Percentiles rank a stretch among this genome's conserved stretches.
These are phyloP conservation scores for Brachyhypopomus occidentalis DNA, from an alignment of 2,113 vertebrate genomes.

Conservation along the genomic window DNA sequence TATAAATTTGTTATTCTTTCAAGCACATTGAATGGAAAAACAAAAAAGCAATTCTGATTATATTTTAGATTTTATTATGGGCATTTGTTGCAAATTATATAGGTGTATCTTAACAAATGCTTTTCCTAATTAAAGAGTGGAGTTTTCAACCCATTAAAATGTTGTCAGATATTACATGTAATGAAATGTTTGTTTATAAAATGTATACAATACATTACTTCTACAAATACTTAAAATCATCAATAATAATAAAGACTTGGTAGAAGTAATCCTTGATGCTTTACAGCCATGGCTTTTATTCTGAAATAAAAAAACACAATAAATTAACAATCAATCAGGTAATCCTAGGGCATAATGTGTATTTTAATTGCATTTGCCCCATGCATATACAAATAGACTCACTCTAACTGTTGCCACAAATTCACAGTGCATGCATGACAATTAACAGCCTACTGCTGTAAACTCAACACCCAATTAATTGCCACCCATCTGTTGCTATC, in stretches of 20 bases:
- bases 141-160: not conserved
- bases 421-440: not conserved
- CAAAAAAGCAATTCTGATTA: no score
- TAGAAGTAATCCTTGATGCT: constrained; percentile 19
- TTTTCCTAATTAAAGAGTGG: not conserved
- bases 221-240: constrained; percentile 1
- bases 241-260: constrained; percentile 17
- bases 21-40: not conserved
- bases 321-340: not conserved
- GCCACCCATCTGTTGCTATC: no score
- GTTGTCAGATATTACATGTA: constrained; percentile 4
- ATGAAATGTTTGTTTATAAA: constrained; percentile 15
- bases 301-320: constrained; percentile 58
- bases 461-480: no score
- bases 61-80: no score
- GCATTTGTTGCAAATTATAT: no score
- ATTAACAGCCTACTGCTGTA: no score
- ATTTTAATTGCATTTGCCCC: not conserved
- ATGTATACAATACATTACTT: constrained; percentile 11
- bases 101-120: no score
- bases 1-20: not conserved
- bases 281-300: constrained; percentile 51
- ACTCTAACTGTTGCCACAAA: not conserved
- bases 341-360: no score
- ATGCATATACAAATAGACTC: not conserved